Conservation (phyloP, 2,797 vertebrate species). For the Ispidina picta region DNA sequence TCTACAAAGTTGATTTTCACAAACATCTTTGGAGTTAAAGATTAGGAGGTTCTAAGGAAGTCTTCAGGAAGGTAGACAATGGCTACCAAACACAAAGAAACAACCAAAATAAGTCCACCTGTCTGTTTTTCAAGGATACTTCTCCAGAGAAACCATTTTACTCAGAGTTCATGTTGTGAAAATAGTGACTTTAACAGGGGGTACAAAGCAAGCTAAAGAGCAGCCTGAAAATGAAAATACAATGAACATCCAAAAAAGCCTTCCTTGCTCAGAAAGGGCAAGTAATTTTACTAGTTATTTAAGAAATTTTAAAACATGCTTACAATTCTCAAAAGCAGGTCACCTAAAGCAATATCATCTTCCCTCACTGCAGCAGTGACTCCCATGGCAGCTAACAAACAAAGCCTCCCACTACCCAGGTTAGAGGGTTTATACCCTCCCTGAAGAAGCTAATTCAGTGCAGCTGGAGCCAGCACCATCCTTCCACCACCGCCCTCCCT, state of each 20-base stretch:
- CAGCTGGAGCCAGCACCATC: constrained; percentile 18
- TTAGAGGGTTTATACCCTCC: background rate
- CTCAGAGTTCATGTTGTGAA: background rate
- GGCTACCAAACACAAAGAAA: background rate
- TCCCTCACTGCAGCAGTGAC: background rate
- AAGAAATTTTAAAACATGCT: background rate
- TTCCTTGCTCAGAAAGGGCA: background rate
- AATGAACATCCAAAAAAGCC: background rate
- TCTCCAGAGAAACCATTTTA: background rate
- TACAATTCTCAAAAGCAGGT: background rate
- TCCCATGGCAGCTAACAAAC: background rate
- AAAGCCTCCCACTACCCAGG: accelerated
- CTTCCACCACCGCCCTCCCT: background rate
- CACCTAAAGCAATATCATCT: background rate
- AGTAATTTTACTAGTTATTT: background rate
- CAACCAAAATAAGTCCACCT: background rate
- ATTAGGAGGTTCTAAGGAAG: background rate
- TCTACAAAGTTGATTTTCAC: background rate
- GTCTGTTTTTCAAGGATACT: background rate
- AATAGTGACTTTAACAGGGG: background rate
- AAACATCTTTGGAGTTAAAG: background rate
- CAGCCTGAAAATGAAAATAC: background rate
- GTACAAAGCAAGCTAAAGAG: background rate
- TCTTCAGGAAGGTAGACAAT: background rate
- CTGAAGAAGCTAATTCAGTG: background rate